phyloP scores from a whole-genome alignment of 2,113 vertebrate genomes.

The Cettia cetti region DNA sequence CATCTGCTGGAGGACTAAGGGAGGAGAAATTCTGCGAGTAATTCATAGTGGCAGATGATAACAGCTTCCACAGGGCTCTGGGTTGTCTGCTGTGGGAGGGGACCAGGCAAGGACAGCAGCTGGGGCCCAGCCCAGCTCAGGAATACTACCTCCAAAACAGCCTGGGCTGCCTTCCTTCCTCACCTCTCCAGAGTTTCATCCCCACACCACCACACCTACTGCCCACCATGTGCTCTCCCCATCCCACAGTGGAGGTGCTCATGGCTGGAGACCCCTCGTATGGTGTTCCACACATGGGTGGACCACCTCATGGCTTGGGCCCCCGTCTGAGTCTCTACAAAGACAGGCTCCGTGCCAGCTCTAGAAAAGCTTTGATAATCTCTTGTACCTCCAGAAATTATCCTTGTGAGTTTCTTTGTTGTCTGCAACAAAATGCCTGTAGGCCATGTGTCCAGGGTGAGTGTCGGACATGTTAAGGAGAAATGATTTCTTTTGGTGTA shows the following conservation, averaged over 20 bases:
- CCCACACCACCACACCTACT: background rate
- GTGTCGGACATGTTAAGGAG: background rate
- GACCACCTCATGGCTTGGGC: background rate
- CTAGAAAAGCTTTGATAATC: background rate
- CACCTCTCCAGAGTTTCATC: fast-evolving
- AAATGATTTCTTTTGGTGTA: background rate
- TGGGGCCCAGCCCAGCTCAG: background rate
- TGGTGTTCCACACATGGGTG: fast-evolving
- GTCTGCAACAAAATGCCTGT: background rate
- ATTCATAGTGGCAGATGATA: background rate
- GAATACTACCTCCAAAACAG: background rate
- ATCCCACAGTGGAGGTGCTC: background rate
- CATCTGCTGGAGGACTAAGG: conserved; percentile 1
- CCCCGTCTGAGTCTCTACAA: background rate
- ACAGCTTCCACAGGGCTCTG: background rate
- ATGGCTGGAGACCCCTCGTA: fast-evolving
- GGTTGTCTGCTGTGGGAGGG: background rate
- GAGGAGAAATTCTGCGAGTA: background rate
- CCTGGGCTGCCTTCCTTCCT: background rate
- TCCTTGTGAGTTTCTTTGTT: fast-evolving
- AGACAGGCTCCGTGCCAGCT: background rate
- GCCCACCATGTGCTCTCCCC: background rate
- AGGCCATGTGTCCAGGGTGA: background rate
- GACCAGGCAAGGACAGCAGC: background rate
- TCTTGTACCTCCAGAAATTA: background rate